Conservation (phyloP, 2,797 vertebrate genomes). For the Hemitrygon akajei region DNA sequence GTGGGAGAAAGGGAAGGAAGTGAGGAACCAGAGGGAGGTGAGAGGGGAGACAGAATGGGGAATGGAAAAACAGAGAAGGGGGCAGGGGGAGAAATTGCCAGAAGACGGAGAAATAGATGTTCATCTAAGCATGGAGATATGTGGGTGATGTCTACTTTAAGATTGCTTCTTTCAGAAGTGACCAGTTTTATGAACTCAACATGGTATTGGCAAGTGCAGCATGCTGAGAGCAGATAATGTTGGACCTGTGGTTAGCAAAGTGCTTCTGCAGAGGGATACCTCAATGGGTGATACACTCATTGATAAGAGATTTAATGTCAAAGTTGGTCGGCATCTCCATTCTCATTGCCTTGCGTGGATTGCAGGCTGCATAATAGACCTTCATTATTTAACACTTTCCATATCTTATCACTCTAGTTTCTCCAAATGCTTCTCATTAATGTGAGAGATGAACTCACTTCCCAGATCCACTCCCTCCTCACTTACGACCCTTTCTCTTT, state of each 20-base stretch:
- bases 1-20: no score
- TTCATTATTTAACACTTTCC: not conserved
- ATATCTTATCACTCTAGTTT: not conserved
- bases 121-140: no score
- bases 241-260: not conserved
- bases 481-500: not conserved
- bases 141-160: not conserved
- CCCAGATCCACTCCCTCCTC: not conserved
- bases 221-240: not conserved
- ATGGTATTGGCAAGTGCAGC: not conserved
- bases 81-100: no score
- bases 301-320: not conserved
- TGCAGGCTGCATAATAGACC: not conserved
- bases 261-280: not conserved
- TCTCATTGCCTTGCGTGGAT: not conserved
- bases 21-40: no score
- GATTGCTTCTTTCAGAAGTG: not conserved
- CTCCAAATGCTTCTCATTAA: not conserved
- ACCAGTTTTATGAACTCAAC: not conserved
- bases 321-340: not conserved
- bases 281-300: not conserved
- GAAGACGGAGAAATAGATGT: no score
- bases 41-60: no score
- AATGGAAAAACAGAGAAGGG: no score
- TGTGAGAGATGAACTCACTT: not conserved